These are phyloP conservation scores for Orthonevra nobilis DNA, from an alignment of 2,888 invertebrate species.

Conservation along the genomic window DNA sequence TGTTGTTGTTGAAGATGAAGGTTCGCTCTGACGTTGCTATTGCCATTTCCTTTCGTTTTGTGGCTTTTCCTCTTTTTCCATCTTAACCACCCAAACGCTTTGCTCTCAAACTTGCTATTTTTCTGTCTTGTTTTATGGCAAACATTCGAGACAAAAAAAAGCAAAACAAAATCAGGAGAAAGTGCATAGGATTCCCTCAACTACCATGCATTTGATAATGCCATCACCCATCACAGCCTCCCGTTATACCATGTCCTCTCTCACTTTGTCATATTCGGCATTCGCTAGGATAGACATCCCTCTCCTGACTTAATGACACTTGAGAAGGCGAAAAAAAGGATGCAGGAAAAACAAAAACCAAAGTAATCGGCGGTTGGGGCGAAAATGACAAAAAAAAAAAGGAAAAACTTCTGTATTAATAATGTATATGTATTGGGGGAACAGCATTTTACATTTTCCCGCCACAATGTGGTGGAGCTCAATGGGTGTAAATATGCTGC, in stretches of 20 bases:
- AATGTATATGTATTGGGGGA: slow-evolving; percentile 21
- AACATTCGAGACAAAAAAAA: slow-evolving; percentile 42
- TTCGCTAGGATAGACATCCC: slow-evolving; percentile 22
- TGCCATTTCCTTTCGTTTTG: slow-evolving; percentile 57
- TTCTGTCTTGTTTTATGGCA: slow-evolving; percentile 33
- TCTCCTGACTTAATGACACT: slow-evolving; percentile 60
- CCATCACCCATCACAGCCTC: slow-evolving; percentile 32
- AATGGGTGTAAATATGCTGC: slow-evolving; percentile 60
- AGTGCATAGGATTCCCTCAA: slow-evolving; percentile 55
- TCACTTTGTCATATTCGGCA: slow-evolving; percentile 32
- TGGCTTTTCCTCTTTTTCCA: slow-evolving; percentile 20
- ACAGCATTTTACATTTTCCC: slow-evolving; percentile 65
- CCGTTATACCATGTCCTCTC: slow-evolving; percentile 5
- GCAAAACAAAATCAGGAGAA: slow-evolving; percentile 29
- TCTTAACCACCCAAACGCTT: slow-evolving; percentile 32
- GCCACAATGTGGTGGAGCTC: slow-evolving; percentile 55
- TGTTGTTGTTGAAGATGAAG: too few species aligned
- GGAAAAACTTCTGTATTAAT: slow-evolving; percentile 20
- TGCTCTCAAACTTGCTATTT: slow-evolving; percentile 21
- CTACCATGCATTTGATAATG: slow-evolving; percentile 15
- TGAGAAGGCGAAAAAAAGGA: slow-evolving; percentile 57
- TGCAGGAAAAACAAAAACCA: slow-evolving; percentile 42
- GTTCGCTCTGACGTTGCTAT: slow-evolving; percentile 41
- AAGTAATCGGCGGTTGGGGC: slow-evolving; percentile 51
- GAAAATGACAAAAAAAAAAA: slow-evolving; percentile 39